Conservation (phyloP, 2,888 invertebrate species). For the Ptychoptera contaminata region DNA sequence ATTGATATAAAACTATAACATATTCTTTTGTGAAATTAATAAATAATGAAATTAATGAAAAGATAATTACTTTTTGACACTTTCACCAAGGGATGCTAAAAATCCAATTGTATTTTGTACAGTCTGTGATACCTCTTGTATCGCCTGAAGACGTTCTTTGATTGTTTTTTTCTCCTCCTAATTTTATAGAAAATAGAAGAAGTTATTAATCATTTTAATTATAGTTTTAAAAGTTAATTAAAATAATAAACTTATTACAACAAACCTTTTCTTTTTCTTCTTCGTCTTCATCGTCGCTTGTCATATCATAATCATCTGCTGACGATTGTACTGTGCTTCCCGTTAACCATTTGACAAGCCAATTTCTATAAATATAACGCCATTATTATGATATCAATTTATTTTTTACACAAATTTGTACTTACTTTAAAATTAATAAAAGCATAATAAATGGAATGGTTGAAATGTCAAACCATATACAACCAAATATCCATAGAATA, state of each 20-base stretch:
- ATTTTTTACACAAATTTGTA: slow-evolving; percentile 8
- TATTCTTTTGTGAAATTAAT: not conserved
- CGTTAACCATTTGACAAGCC: slow-evolving; percentile 27
- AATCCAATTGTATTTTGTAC: slow-evolving; percentile 93
- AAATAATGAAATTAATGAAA: not conserved
- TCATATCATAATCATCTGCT: slow-evolving; percentile 48
- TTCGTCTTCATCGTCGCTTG: slow-evolving; percentile 75
- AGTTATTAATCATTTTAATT: too few species aligned
- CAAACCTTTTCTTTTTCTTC: slow-evolving; percentile 66
- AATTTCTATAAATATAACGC: slow-evolving; percentile 20
- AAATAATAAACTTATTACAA: not conserved
- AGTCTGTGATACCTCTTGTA: slow-evolving; percentile 93
- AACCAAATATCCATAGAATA: slow-evolving; percentile 68
- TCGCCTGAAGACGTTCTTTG: slow-evolving; percentile 83
- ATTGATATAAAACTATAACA: too few species aligned
- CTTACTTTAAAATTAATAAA: slow-evolving; percentile 55
- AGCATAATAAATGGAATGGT: slow-evolving; percentile 79
- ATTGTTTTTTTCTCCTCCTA: slow-evolving; percentile 85
- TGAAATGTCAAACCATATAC: slow-evolving; percentile 91
- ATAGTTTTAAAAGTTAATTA: too few species aligned
- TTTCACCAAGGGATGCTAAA: slow-evolving; percentile 85
- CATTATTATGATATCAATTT: not conserved
- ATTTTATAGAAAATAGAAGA: too few species aligned
- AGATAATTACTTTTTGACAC: slow-evolving; percentile 72
- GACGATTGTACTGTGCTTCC: slow-evolving; percentile 32